Evolutionary conservation across 1,140 invertebrate genomes (phyloP), one percentile per base, ranked within the genome.

Genomic region (Microplitis mediator): DNA sequence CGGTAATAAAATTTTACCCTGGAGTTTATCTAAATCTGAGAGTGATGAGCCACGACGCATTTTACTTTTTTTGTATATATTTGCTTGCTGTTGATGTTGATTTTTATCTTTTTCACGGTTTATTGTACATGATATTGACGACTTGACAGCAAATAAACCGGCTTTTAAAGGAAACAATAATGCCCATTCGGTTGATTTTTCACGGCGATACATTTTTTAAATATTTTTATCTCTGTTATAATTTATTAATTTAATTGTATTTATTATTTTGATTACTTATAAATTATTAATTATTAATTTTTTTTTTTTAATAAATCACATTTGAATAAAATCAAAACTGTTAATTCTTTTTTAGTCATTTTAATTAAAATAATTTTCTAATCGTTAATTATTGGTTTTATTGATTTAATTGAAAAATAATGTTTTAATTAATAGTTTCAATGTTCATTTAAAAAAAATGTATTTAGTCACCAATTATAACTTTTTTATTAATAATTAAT

Each of bases 1-100:
- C 0, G 88, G 85, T 3, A 89, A 60, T 0, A 76, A 72, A 3
- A 72, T 70, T 35, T 82, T 85, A 4, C 52, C 65, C 8, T 88
- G 82, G 1, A 93, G 81, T 76, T 91, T 92, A 78, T 93, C 91
- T 73, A 94, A 84, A 73, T 93, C 92, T 3, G 92, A 92, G 81
- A 93, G 86, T 69, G 91, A 93, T 0, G 92, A 93, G 0, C 92
- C 91, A 2, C 93, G 86, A 34, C 92, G 88, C 64, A 92, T 91
- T 35, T 88, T 71, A 70, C 51, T 71, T 6, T 50, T 61, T 14
- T 89, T 79, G 11, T 70, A 61, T 9, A 54, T 63, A 85, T 76
- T 34, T 88, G 8, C 13, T n/a, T 71, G 61, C 14, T 80, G 79
- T 8, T 80, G 77, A 39, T 79, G 71, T 4, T 73, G 39, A 0